phyloP scores from a whole-genome alignment of 2,888 invertebrate genomes.

The Choristoneura rosaceana region DNA sequence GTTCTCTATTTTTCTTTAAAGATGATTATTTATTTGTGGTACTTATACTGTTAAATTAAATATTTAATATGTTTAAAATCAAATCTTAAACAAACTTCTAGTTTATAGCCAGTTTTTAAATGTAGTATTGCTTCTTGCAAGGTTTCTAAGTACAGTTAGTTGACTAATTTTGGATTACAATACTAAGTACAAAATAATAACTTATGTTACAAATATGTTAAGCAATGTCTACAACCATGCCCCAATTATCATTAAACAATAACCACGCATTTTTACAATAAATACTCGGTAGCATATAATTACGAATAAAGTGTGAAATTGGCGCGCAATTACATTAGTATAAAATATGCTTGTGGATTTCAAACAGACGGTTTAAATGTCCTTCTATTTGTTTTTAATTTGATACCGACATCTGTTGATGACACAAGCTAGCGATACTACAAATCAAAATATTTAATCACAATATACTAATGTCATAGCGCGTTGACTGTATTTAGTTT shows the following conservation, averaged over 20 bases:
- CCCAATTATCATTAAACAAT: conserved; percentile 1
- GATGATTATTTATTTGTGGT: neutral
- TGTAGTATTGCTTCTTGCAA: neutral
- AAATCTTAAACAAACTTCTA: neutral
- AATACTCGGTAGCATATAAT: conserved; percentile 10
- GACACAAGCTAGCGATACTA: neutral
- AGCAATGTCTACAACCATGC: neutral
- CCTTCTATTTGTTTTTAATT: neutral
- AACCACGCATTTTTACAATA: conserved; percentile 30
- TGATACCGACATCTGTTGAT: neutral
- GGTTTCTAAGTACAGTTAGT: neutral
- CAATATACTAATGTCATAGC: neutral
- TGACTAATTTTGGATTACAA: neutral
- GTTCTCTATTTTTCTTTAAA: neutral
- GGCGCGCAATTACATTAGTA: neutral
- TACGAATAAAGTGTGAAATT: neutral
- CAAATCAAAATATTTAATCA: neutral
- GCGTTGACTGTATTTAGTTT: neutral
- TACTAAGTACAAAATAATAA: conserved; percentile 9
- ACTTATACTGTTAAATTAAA: neutral
- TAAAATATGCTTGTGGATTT: neutral
- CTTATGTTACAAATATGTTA: conserved; percentile 15
- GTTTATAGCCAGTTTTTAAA: neutral
- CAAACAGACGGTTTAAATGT: no score
- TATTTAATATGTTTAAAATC: neutral